These are phyloP conservation scores for Coptotermes formosanus DNA, from an alignment of 1,140 invertebrate species.

Conservation along the genomic window DNA sequence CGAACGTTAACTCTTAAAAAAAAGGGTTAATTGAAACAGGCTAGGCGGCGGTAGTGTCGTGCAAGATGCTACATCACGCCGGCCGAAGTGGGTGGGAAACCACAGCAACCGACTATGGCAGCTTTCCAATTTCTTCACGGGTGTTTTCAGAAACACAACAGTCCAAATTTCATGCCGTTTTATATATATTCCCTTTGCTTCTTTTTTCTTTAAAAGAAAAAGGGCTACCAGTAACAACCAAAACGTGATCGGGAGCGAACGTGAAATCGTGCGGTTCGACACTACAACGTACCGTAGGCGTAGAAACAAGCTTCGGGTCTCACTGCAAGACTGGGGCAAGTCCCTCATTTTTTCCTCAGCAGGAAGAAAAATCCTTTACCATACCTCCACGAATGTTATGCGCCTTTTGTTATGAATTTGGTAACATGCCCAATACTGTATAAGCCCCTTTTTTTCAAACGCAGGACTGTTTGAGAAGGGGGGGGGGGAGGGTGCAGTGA, in stretches of 20 bases:
- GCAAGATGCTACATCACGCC: background rate
- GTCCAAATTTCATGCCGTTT: conserved; percentile 10
- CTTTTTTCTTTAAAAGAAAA: background rate
- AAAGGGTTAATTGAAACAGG: conserved; percentile 19
- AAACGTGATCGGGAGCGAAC: conserved; percentile 13
- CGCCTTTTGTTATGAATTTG: no score
- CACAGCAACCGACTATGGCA: background rate
- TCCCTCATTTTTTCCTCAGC: no score
- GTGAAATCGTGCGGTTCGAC: background rate
- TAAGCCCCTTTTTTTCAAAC: no score
- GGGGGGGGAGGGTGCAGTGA: no score
- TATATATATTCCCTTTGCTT: background rate
- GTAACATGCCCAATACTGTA: no score
- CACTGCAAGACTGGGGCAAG: background rate
- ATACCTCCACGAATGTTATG: no score
- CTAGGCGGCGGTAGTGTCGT: background rate
- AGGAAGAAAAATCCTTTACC: no score
- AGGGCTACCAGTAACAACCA: background rate
- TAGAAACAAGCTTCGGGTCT: background rate
- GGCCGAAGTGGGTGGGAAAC: conserved; percentile 3
- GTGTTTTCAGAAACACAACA: conserved; percentile 13
- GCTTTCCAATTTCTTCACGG: background rate
- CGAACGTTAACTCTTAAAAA: background rate
- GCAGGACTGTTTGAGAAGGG: no score
- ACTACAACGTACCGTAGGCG: background rate